Percentiles rank a stretch among this genome's conserved stretches.
phyloP scores from a whole-genome alignment of 1,140 invertebrate genomes.

The Sesamia nonagrioides region DNA sequence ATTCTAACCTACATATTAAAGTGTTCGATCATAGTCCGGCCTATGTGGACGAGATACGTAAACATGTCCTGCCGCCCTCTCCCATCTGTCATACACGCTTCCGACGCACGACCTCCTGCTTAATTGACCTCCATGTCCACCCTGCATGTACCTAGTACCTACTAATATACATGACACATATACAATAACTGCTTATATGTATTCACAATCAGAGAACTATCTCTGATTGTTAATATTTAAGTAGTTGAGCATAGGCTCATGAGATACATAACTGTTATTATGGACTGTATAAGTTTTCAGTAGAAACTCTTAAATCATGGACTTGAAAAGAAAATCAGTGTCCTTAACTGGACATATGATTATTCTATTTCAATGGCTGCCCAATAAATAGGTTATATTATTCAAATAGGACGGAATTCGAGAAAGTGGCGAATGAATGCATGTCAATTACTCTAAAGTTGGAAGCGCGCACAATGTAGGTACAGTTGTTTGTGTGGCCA shows the following conservation, averaged over 20 bases:
- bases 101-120: constrained; percentile 61
- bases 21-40: constrained; percentile 36
- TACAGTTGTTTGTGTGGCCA: constrained; percentile 21
- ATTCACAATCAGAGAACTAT: too few relatives aligned
- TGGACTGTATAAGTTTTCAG: too few relatives aligned
- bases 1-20: constrained; percentile 4
- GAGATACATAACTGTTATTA: too few relatives aligned
- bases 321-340: not conserved
- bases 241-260: too few relatives aligned
- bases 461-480: constrained; percentile 9
- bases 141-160: constrained; percentile 4
- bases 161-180: constrained; percentile 16
- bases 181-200: too few relatives aligned
- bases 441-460: constrained; percentile 43
- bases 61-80: constrained; percentile 52
- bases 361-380: not conserved
- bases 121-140: constrained; percentile 64
- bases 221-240: too few relatives aligned
- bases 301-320: too few relatives aligned
- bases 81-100: constrained; percentile 68
- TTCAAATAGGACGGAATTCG: constrained; percentile 31
- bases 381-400: constrained; percentile 25
- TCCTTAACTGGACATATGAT: not conserved
- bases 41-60: constrained; percentile 41
- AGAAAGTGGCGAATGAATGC: constrained; percentile 43